Conservation (phyloP, 2,797 vertebrate species). For the Platyrinchus mystaceus region DNA sequence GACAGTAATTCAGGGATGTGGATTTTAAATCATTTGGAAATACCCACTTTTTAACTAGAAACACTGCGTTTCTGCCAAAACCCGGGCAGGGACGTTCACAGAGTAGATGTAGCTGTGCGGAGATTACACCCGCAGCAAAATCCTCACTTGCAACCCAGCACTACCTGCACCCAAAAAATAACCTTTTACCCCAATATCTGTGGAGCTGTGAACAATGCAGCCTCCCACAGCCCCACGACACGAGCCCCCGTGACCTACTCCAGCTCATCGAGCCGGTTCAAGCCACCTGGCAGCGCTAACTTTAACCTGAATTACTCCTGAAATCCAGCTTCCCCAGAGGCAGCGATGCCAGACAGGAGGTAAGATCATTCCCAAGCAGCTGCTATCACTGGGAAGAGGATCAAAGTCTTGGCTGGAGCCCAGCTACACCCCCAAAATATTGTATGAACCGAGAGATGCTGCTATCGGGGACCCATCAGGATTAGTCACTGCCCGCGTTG, state of each 20-base stretch:
- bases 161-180: neutral
- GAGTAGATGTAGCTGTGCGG: neutral
- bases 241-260: neutral
- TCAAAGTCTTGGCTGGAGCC: conserved; percentile 17
- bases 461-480: conserved; percentile 33
- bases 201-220: neutral
- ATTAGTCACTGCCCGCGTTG: conserved; percentile 5
- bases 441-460: neutral
- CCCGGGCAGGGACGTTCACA: neutral
- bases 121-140: neutral
- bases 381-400: conserved; percentile 7
- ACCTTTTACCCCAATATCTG: neutral
- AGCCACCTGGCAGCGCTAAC: conserved; percentile 5
- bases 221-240: fast-evolving
- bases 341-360: neutral
- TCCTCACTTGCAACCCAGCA: fast-evolving
- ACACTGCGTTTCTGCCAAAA: neutral
- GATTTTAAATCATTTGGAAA: neutral
- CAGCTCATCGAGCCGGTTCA: neutral
- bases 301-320: conserved; percentile 1
- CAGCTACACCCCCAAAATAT: conserved; percentile 18
- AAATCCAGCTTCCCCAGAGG: conserved; percentile 17
- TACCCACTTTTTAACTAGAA: neutral
- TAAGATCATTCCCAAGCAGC: neutral
- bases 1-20: neutral